Evolutionary conservation across 2,888 invertebrate species (phyloP).

Genomic region (Altica lythri): DNA sequence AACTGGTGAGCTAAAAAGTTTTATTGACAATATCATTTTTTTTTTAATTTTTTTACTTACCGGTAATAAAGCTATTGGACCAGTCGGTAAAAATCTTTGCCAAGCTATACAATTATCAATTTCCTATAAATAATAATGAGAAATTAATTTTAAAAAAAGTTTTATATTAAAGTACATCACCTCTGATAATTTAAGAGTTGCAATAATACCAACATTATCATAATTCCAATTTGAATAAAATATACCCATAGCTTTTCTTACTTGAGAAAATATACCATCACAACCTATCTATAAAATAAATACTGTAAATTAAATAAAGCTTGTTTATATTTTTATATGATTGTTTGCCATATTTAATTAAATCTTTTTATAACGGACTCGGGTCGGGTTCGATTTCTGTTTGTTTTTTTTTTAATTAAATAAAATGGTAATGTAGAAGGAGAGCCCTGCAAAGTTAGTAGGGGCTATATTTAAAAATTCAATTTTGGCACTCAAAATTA

Average conservation of each 20-base stretch:
- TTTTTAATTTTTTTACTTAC: conserved; percentile 53
- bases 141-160: conserved; percentile 1
- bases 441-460: no score
- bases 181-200: conserved; percentile 81
- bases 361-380: no score
- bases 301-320: no score
- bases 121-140: conserved; percentile 55
- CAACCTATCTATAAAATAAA: conserved; percentile 82
- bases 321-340: no score
- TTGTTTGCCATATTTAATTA: no score
- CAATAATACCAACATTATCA: conserved; percentile 89
- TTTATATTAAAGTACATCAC: conserved; percentile 57
- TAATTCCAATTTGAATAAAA: conserved; percentile 84
- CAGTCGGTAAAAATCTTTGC: conserved; percentile 93
- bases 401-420: no score
- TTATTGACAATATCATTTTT: neutral
- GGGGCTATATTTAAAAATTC: no score
- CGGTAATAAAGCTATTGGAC: conserved; percentile 91
- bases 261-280: conserved; percentile 89
- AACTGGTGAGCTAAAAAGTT: conserved; percentile 65
- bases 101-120: conserved; percentile 86
- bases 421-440: no score
- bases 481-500: no score
- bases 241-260: conserved; percentile 80
- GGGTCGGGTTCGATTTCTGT: no score